phyloP scores from a whole-genome alignment of 1,140 invertebrate genomes.

The Pogonus chalceus region DNA sequence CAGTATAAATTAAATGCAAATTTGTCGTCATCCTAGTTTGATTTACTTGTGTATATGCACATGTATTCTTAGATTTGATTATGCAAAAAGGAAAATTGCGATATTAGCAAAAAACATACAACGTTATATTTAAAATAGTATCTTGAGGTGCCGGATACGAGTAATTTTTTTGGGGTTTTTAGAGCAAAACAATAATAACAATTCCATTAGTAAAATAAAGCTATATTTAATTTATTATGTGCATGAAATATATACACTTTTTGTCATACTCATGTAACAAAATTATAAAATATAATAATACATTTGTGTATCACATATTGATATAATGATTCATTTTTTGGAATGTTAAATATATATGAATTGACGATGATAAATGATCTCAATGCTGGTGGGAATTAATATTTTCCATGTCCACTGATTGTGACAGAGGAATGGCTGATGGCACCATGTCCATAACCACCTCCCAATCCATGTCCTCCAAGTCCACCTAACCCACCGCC shows the following conservation, averaged over 20 bases:
- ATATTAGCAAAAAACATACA: no score
- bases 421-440: conserved; percentile 23
- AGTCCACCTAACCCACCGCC: conserved; percentile 11
- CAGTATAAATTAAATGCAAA: no score
- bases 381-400: background rate
- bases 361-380: background rate
- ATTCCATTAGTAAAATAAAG: background rate
- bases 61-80: no score
- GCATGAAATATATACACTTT: background rate
- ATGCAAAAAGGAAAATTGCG: no score
- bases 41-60: no score
- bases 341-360: background rate
- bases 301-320: background rate
- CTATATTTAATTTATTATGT: background rate
- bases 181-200: background rate
- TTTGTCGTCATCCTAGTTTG: no score
- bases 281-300: background rate
- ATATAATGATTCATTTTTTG: background rate
- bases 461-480: conserved; percentile 10
- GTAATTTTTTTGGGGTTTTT: no score
- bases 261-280: background rate
- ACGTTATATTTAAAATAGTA: no score
- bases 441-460: conserved; percentile 16
- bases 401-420: conserved; percentile 12
- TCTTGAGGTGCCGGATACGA: no score